A percentile compares a stretch with the other conserved stretches of the same genome.
These are phyloP conservation scores for Aradophagus sp. DNA, from an alignment of 1,140 invertebrate genomes.

Conservation along the genomic window DNA sequence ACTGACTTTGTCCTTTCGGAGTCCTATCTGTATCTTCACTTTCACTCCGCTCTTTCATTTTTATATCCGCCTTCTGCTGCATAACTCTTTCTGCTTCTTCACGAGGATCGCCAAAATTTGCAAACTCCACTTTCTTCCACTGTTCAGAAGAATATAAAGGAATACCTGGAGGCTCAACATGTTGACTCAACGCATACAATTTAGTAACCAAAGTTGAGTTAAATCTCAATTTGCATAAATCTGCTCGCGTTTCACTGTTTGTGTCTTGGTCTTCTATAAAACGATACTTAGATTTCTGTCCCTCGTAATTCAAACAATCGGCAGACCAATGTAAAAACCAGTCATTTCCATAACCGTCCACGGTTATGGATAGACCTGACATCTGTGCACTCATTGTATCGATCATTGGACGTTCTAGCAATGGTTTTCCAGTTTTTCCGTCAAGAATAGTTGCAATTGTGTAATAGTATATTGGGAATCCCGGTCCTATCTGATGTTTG, in stretches of 20 bases:
- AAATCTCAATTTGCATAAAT: conserved; percentile 84
- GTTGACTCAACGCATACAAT: conserved; percentile 82
- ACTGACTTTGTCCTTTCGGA: too few relatives aligned
- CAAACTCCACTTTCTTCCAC: conserved; percentile 71
- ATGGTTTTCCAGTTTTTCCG: conserved; percentile 80
- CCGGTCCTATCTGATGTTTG: conserved; percentile 84
- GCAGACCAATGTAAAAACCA: conserved; percentile 85
- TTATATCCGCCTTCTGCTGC: conserved; percentile 53
- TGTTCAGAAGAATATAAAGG: conserved; percentile 71
- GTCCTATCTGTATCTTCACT: conserved; percentile 30
- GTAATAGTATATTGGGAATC: conserved; percentile 85
- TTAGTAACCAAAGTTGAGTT: conserved; percentile 80
- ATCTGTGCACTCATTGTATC: conserved; percentile 82
- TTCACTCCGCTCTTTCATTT: conserved; percentile 39
- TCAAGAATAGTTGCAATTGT: conserved; percentile 82
- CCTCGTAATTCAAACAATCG: conserved; percentile 78
- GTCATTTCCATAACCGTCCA: conserved; percentile 81
- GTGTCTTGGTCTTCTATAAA: conserved; percentile 77
- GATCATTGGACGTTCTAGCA: conserved; percentile 79
- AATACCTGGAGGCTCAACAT: conserved; percentile 81
- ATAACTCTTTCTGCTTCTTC: conserved; percentile 69
- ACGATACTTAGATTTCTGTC: conserved; percentile 65
- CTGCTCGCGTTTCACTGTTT: conserved; percentile 79
- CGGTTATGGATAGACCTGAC: conserved; percentile 79
- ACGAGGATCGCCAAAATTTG: conserved; percentile 68